phyloP scores from a whole-genome alignment of 2,113 vertebrate genomes.

The Ginglymostoma cirratum region DNA sequence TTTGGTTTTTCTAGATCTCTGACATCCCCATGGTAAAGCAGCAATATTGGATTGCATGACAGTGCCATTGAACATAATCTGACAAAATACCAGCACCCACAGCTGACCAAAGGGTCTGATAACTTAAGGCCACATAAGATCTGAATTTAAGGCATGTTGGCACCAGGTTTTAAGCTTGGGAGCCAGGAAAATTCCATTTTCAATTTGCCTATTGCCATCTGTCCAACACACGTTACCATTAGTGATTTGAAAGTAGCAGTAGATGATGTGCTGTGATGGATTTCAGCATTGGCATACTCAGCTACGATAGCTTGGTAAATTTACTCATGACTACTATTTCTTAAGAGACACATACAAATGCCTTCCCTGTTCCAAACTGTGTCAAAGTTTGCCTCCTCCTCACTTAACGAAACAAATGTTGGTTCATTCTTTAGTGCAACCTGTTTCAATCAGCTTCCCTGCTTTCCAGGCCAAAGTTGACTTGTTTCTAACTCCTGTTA shows the following conservation, averaged over 20 bases:
- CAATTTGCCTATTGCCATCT: too few species aligned
- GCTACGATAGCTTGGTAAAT: not conserved
- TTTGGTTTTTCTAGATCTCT: not conserved
- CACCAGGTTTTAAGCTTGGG: too few species aligned
- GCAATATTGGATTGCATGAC: not conserved
- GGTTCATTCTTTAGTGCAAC: not conserved
- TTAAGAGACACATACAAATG: not conserved
- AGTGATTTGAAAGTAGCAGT: not conserved
- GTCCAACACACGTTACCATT: not conserved
- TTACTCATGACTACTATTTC: not conserved
- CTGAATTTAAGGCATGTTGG: too few species aligned
- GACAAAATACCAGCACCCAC: not conserved
- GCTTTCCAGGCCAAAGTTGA: slow-evolving; percentile 17
- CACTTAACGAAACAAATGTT: not conserved
- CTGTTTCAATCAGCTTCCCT: slow-evolving; percentile 26
- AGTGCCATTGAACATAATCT: not conserved
- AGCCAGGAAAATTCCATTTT: too few species aligned
- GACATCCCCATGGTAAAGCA: not conserved
- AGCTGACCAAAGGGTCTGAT: not conserved
- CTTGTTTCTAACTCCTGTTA: not conserved
- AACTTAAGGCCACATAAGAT: not conserved
- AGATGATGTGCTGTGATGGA: not conserved
- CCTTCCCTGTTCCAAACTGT: not conserved
- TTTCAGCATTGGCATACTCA: not conserved
- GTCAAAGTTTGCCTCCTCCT: not conserved